phyloP scores from a whole-genome alignment of 1,140 invertebrate genomes.

The Cherax destructor region DNA sequence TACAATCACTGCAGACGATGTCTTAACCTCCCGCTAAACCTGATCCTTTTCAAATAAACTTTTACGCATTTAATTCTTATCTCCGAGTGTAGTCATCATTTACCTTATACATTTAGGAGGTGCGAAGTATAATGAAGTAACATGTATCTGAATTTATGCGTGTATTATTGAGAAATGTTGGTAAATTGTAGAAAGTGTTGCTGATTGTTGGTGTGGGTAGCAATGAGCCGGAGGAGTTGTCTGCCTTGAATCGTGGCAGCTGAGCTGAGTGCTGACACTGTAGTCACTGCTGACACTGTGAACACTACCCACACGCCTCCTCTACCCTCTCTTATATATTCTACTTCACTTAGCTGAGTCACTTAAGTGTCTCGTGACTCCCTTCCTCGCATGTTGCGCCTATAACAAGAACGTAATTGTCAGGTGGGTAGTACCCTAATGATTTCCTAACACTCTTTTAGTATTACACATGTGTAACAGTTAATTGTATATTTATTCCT shows the following conservation, averaged over 20 bases:
- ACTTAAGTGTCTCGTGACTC: too few species aligned
- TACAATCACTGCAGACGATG: conserved; percentile 3
- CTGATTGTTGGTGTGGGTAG: neutral
- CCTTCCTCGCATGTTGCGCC: too few species aligned
- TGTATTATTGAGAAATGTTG: neutral
- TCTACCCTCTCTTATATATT: too few species aligned
- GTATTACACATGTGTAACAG: too few species aligned
- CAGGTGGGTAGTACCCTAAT: too few species aligned
- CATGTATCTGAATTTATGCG: too few species aligned
- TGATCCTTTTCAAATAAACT: neutral
- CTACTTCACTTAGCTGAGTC: too few species aligned
- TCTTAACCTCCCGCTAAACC: neutral
- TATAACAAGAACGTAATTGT: too few species aligned
- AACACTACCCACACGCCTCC: too few species aligned
- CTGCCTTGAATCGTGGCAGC: neutral
- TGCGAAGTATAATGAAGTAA: neutral
- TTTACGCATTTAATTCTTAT: neutral
- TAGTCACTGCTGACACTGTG: neutral
- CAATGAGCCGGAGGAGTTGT: neutral
- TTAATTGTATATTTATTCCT: too few species aligned
- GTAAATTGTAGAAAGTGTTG: neutral
- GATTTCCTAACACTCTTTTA: too few species aligned
- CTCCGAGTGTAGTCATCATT: neutral
- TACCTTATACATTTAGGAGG: neutral
- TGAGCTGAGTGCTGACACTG: neutral